A percentile compares a stretch with the other conserved stretches of the same genome.
These are phyloP conservation scores for Laspeyria flexula DNA, from an alignment of 2,888 invertebrate genomes.

Conservation along the genomic window DNA sequence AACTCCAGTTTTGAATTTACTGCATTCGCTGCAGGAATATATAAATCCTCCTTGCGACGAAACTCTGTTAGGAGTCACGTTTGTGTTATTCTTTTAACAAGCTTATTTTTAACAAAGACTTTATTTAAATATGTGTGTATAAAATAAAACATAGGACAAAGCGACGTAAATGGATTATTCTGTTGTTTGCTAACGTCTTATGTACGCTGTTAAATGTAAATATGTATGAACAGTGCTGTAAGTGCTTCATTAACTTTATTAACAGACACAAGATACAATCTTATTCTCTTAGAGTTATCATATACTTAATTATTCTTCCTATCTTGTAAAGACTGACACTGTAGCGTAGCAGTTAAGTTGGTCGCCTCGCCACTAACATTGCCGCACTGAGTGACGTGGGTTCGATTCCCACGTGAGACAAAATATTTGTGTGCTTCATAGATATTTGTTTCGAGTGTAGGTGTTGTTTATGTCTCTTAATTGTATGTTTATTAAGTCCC, in stretches of 20 bases:
- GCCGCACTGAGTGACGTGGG: no score
- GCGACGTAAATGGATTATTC: not conserved
- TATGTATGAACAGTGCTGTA: not conserved
- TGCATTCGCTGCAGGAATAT: constrained; percentile 21
- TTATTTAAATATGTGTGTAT: not conserved
- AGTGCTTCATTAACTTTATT: not conserved
- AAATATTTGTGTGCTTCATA: no score
- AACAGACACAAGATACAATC: not conserved
- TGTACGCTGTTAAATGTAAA: not conserved
- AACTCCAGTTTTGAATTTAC: constrained; percentile 28
- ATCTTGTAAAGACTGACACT: no score
- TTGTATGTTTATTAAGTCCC: no score
- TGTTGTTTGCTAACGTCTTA: not conserved
- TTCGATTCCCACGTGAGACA: no score
- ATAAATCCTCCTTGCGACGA: constrained; percentile 20
- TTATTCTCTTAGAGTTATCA: no score
- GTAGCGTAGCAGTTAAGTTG: no score
- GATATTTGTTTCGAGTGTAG: no score
- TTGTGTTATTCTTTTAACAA: constrained; percentile 4
- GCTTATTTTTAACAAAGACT: not conserved
- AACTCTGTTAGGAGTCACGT: constrained; percentile 30
- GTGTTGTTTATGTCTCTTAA: no score
- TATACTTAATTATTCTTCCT: no score
- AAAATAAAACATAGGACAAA: not conserved
- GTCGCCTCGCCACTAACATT: no score